Evolutionary conservation across 2,113 vertebrate genomes (phyloP).

Genomic region (Rhinichthys klamathensis): DNA sequence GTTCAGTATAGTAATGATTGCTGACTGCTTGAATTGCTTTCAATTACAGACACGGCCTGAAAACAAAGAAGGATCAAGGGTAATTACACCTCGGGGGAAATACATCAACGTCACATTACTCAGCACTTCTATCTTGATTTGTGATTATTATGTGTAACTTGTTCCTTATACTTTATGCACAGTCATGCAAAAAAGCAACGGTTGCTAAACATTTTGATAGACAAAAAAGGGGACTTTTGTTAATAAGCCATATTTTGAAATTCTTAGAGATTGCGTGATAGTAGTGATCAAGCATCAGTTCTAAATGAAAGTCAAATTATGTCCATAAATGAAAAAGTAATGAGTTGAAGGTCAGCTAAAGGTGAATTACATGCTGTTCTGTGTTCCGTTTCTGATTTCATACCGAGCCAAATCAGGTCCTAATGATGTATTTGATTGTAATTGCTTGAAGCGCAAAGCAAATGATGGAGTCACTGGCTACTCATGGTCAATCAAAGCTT

Average conservation of each 20-base stretch:
- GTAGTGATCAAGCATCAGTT: not conserved
- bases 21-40: slow-evolving; percentile 54
- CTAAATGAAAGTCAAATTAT: slow-evolving; percentile 15
- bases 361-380: slow-evolving; percentile 38
- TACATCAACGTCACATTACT: slow-evolving; percentile 42
- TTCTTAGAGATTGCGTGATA: not conserved
- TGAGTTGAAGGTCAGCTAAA: slow-evolving; percentile 35
- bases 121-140: slow-evolving; percentile 24
- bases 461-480: not conserved
- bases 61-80: slow-evolving; percentile 44
- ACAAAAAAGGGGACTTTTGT: not conserved
- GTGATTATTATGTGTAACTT: slow-evolving; percentile 17
- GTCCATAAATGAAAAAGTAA: slow-evolving; percentile 13
- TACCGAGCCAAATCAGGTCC: slow-evolving; percentile 30
- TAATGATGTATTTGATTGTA: slow-evolving; percentile 36
- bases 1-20: slow-evolving; percentile 28
- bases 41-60: slow-evolving; percentile 47
- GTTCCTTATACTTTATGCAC: not conserved
- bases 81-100: slow-evolving; percentile 48
- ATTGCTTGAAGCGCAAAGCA: slow-evolving; percentile 2
- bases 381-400: slow-evolving; percentile 22
- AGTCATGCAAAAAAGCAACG: slow-evolving; percentile 1
- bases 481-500: not conserved
- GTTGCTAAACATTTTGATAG: not conserved
- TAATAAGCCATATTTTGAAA: not conserved